These are phyloP conservation scores for Globodera rostochiensis DNA, from an alignment of 1,140 invertebrate species.

Conservation along the genomic window DNA sequence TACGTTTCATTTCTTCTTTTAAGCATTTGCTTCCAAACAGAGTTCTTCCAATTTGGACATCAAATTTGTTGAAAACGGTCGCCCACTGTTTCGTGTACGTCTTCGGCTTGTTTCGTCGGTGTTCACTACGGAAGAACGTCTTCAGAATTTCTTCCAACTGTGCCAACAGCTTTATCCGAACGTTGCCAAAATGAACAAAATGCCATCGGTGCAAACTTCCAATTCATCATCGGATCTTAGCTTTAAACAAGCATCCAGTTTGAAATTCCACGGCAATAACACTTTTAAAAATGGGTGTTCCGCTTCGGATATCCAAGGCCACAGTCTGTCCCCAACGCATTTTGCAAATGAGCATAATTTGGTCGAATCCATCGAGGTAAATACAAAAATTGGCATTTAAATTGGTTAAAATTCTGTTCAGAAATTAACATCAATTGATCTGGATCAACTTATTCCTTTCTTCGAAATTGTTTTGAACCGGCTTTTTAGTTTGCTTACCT, in stretches of 20 bases:
- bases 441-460: constrained; percentile 53
- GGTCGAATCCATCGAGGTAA: constrained; percentile 1
- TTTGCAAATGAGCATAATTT: constrained; percentile 9
- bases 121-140: constrained; percentile 42
- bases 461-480: constrained; percentile 53
- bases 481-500: constrained; percentile 49
- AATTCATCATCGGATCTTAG: not conserved
- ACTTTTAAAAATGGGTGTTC: constrained; percentile 11
- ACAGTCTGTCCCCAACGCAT: constrained; percentile 1
- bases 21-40: not conserved
- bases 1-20: constrained; percentile 7
- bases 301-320: constrained; percentile 21
- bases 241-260: constrained; percentile 9
- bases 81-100: constrained; percentile 43
- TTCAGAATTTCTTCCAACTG: constrained; percentile 60
- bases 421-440: constrained; percentile 46
- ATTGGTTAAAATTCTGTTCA: constrained; percentile 16
- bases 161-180: constrained; percentile 44
- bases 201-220: not conserved
- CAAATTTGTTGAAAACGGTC: constrained; percentile 47
- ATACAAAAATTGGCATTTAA: not conserved
- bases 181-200: not conserved
- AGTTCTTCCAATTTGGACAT: constrained; percentile 18
- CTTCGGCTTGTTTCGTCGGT: constrained; percentile 48
- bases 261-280: constrained; percentile 12